phyloP scores from a whole-genome alignment of 2,113 vertebrate species.

The Bagarius yarrelli region DNA sequence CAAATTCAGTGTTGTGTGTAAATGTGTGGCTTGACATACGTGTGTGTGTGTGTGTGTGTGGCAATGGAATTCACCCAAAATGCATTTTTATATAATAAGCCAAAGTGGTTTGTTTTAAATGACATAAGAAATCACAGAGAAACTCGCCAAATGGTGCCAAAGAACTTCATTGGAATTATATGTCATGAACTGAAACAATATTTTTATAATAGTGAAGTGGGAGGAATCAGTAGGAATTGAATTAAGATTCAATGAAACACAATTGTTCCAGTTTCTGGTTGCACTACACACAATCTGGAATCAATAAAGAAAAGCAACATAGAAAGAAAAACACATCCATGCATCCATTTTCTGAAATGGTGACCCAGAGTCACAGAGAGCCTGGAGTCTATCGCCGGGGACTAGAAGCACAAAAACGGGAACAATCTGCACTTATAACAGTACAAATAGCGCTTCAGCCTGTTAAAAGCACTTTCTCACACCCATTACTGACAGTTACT shows the following conservation, averaged over 20 bases:
- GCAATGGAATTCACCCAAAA: background rate
- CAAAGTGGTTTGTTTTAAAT: slow-evolving; percentile 2
- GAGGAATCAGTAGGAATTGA: background rate
- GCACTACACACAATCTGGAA: background rate
- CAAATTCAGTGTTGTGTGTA: background rate
- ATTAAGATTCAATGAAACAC: background rate
- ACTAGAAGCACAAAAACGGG: too few relatives aligned
- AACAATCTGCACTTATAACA: too few relatives aligned
- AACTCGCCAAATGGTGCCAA: background rate
- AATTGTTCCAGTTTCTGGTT: background rate
- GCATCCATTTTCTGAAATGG: too few relatives aligned
- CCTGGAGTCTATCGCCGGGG: too few relatives aligned
- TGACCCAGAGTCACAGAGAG: too few relatives aligned
- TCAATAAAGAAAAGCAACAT: too few relatives aligned
- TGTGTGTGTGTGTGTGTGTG: background rate
- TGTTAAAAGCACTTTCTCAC: too few relatives aligned
- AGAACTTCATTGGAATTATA: background rate
- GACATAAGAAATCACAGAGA: background rate
- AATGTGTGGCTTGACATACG: too few relatives aligned
- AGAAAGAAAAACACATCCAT: too few relatives aligned
- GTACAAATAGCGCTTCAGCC: too few relatives aligned
- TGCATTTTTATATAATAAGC: background rate
- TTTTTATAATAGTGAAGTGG: background rate
- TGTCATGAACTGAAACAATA: background rate
- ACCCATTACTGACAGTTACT: too few relatives aligned